Percentiles rank a stretch among this genome's conserved stretches.
phyloP scores from a whole-genome alignment of 2,113 vertebrate genomes.

The Xyrauchen texanus region DNA sequence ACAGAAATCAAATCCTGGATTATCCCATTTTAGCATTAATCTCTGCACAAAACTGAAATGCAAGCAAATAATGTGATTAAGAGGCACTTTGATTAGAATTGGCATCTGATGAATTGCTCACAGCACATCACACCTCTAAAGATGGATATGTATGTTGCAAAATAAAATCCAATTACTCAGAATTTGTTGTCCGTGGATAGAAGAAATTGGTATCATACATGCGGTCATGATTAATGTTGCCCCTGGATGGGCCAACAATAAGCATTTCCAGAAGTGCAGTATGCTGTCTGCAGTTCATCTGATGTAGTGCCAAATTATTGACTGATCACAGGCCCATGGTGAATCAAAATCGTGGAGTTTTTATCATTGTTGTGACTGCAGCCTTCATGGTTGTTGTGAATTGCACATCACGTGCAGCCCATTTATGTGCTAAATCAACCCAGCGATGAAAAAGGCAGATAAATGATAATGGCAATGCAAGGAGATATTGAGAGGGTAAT shows the following conservation, averaged over 20 bases:
- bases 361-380: neutral
- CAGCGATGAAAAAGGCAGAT: neutral
- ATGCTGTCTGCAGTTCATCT: neutral
- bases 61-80: constrained; percentile 59
- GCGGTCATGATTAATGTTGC: constrained; percentile 13
- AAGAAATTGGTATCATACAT: constrained; percentile 24
- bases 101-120: constrained; percentile 49
- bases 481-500: constrained; percentile 33
- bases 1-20: constrained; percentile 54
- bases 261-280: neutral
- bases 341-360: neutral
- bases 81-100: constrained; percentile 56
- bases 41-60: constrained; percentile 51
- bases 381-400: too few species aligned
- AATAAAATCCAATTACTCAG: constrained; percentile 50
- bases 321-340: neutral
- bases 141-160: constrained; percentile 31
- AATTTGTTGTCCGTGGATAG: constrained; percentile 29
- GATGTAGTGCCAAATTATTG: constrained; percentile 16
- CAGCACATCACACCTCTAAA: constrained; percentile 46
- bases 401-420: neutral
- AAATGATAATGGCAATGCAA: constrained; percentile 18
- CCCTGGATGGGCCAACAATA: constrained; percentile 9
- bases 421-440: constrained; percentile 20
- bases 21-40: constrained; percentile 58